Evolutionary conservation across 2,113 vertebrate species (phyloP).

Genomic region (Felis chaus): DNA sequence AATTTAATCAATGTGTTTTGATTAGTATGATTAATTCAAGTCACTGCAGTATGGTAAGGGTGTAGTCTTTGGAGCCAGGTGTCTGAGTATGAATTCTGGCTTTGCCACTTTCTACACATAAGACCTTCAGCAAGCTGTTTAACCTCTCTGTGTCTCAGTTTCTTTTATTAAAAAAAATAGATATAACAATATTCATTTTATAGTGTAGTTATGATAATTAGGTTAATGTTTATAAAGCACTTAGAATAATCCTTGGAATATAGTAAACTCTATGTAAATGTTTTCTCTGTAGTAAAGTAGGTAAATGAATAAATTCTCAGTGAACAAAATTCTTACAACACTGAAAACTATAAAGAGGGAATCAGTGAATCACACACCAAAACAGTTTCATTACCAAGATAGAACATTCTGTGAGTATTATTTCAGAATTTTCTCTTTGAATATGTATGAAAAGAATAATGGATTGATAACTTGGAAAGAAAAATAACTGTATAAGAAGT

Average conservation of each 20-base stretch:
- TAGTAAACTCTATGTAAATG: background rate
- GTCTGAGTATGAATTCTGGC: background rate
- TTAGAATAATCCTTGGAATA: background rate
- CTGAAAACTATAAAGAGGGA: background rate
- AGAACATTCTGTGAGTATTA: background rate
- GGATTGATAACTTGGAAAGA: background rate
- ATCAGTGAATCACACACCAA: background rate
- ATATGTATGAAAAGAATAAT: background rate
- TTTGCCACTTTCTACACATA: background rate
- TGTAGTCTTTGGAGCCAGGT: background rate
- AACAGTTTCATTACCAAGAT: background rate
- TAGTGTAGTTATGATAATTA: background rate
- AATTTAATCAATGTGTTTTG: background rate
- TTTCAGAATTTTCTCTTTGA: background rate
- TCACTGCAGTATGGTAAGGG: background rate
- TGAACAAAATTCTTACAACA: background rate
- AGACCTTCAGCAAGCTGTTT: background rate
- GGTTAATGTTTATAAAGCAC: background rate
- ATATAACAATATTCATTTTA: background rate
- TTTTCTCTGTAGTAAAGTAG: background rate
- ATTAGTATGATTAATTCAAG: background rate
- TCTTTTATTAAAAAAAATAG: background rate
- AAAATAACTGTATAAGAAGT: background rate
- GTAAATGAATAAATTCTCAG: background rate
- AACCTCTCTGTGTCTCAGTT: background rate